These are phyloP conservation scores for Mus pahari DNA, from an alignment of 2,113 vertebrate genomes.

Conservation along the genomic window DNA sequence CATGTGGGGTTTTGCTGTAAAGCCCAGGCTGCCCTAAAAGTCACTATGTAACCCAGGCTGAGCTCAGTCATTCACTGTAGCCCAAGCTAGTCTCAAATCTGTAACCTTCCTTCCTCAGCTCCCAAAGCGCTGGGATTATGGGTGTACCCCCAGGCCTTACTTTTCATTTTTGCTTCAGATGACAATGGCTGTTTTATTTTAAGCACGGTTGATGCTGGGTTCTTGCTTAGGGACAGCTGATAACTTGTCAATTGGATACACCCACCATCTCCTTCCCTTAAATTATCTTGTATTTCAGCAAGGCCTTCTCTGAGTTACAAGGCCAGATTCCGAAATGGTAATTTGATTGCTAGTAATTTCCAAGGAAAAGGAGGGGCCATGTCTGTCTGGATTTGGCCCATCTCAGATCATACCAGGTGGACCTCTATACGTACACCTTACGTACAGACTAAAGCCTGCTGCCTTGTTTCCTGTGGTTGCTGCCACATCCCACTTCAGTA, in stretches of 20 bases:
- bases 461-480: not conserved
- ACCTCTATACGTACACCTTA: not conserved
- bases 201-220: not conserved
- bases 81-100: not conserved
- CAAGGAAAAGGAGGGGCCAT: not conserved
- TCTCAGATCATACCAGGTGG: not conserved
- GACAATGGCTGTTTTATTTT: not conserved
- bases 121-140: not conserved
- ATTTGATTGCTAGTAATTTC: not conserved
- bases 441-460: not conserved
- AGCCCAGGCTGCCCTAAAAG: not conserved
- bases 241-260: not conserved
- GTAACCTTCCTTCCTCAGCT: not conserved
- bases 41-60: not conserved
- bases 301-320: not conserved
- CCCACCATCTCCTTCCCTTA: not conserved
- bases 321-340: not conserved
- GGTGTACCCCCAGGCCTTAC: no score
- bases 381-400: not conserved
- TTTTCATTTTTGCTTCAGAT: not conserved
- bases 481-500: not conserved
- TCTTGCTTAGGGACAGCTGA: not conserved
- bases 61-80: not conserved
- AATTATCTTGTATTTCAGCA: not conserved
- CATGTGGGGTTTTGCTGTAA: not conserved